Evolutionary conservation across 2,113 vertebrate species (phyloP).

Genomic region (Rhea americana): DNA sequence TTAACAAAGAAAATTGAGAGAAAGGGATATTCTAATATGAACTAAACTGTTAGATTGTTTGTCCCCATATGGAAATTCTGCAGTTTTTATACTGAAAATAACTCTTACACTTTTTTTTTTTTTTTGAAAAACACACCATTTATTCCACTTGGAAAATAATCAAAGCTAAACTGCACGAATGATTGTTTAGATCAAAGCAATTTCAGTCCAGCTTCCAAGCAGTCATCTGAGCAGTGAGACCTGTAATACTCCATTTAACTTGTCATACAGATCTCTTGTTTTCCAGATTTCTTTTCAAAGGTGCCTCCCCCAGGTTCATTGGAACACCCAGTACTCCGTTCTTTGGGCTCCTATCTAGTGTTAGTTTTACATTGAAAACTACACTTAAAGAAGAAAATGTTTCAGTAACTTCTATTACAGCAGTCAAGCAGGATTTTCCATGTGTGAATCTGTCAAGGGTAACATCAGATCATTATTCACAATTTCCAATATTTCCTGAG

Average conservation of each 20-base stretch:
- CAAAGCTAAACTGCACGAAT: not conserved
- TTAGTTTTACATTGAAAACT: not conserved
- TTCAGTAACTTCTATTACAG: not conserved
- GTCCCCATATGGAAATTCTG: not conserved
- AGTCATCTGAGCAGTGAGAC: not conserved
- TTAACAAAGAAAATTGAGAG: not conserved
- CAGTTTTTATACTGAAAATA: not conserved
- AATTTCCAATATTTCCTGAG: not conserved
- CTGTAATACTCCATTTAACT: not conserved
- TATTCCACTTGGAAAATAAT: constrained; percentile 2
- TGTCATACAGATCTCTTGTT: not conserved
- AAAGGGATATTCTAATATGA: not conserved
- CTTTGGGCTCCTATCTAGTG: not conserved
- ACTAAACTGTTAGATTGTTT: not conserved
- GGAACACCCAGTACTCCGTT: not conserved
- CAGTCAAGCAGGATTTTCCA: not conserved
- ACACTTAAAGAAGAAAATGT: not conserved
- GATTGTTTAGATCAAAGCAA: not conserved
- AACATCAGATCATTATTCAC: not conserved
- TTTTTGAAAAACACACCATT: not conserved
- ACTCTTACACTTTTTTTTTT: not conserved
- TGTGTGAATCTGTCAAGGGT: not conserved
- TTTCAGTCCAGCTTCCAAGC: not conserved
- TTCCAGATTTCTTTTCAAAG: not conserved
- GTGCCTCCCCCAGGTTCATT: not conserved